Evolutionary conservation across 1,140 invertebrate species (phyloP).

Genomic region (Bombus affinis): DNA sequence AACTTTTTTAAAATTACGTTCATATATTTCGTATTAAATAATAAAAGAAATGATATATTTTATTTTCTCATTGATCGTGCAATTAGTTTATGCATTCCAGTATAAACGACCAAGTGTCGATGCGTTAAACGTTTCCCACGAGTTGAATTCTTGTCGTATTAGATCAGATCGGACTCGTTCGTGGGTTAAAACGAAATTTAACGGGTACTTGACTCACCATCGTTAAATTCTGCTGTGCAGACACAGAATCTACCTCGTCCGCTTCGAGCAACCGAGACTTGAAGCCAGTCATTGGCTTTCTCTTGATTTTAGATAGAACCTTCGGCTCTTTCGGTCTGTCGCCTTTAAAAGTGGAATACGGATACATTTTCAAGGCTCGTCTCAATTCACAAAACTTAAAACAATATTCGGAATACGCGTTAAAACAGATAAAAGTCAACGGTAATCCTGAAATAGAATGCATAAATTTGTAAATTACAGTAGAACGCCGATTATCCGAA

Average conservation of each 20-base stretch:
- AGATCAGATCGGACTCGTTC: constrained; percentile 5
- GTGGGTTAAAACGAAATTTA: constrained; percentile 57
- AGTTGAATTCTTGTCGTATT: neutral
- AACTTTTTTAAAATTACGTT: too few species aligned
- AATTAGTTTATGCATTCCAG: neutral
- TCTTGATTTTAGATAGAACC: neutral
- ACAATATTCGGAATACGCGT: neutral
- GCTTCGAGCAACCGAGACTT: constrained; percentile 26
- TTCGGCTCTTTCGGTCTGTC: neutral
- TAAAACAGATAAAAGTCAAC: too few species aligned
- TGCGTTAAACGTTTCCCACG: neutral
- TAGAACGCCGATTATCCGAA: too few species aligned
- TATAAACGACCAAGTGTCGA: neutral
- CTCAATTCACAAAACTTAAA: neutral
- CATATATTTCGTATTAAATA: too few species aligned
- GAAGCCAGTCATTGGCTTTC: neutral
- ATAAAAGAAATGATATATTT: neutral
- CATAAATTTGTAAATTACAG: too few species aligned
- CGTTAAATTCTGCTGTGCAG: neutral
- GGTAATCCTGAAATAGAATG: too few species aligned
- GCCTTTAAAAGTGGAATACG: constrained; percentile 15
- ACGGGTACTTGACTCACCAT: constrained; percentile 33
- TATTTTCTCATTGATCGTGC: neutral
- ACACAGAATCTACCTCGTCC: neutral
- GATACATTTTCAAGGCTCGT: neutral